Evolutionary conservation across 1,140 invertebrate species (phyloP), one percentile per base, ranked within the genome.

Genomic region (Gonioctena quinquepunctata): DNA sequence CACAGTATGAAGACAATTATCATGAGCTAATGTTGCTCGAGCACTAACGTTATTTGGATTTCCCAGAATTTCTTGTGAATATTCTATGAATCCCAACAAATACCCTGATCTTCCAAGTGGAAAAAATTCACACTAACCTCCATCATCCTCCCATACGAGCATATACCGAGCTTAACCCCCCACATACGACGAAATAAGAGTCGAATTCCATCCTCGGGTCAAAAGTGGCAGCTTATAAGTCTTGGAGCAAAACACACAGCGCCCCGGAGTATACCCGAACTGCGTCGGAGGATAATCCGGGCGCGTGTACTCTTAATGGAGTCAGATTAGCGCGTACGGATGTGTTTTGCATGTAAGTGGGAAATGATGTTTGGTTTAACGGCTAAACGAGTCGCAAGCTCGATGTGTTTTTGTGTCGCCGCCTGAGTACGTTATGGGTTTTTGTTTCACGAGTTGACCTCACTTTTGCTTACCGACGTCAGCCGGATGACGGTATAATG

Each of bases 361-460:
- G 76, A 76, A 81, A 80, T 76, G 78, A 81, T 81, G 79, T 81
- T 81, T 80, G 78, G 79, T 81, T 81, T 81, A 79, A 81, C 77
- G 77, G 76, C 76, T 75, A 79, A 80, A 79, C 79, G 79, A 76
- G 72, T 76, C 70, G 69, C 66, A 18, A 59, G 69, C 69, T 62
- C 69, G 25, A 66, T 70, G 56, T 78, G 76, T 79, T 78, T 77
- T 80, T 42, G 33, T 42, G n/a, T n/a, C n/a, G 50, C 16, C 78
- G 78, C 72, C 74, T 63, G 65, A 71, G 54, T 66, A 70, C 69
- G 75, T 80, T 79, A 80, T 63, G 33, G 69, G 72, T 77, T 77
- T 77, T 77, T 77, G 71, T 68, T 27, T 60, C 23, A 7, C 4
- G 19, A 59, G 56, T 26, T 59, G 56, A 59, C 56, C 56, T 26